Evolutionary conservation across 2,797 vertebrate species (phyloP).

Genomic region (Xiphophorus birchmanni): DNA sequence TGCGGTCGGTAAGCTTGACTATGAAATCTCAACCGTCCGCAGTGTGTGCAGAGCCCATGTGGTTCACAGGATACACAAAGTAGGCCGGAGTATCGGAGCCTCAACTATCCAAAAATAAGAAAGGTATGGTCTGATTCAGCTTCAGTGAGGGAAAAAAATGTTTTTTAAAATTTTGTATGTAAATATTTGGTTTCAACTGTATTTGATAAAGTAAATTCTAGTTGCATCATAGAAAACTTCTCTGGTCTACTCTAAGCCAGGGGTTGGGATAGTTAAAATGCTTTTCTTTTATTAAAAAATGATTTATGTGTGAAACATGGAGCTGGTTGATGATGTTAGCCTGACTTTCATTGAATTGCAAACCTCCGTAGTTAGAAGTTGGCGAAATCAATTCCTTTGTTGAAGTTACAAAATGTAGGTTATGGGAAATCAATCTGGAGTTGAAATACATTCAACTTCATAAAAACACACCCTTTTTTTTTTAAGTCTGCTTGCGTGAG

Average conservation of each 20-base stretch:
- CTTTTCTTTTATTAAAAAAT: neutral
- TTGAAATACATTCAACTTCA: neutral
- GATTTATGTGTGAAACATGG: neutral
- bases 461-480: neutral
- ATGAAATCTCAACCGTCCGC: no score
- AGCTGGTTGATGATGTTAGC: neutral
- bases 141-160: no score
- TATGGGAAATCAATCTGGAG: neutral
- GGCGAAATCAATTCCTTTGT: neutral
- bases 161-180: no score
- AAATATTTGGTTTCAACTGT: neutral
- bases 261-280: neutral
- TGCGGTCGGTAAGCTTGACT: no score
- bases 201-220: neutral
- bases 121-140: neutral
- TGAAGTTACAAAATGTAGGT: neutral
- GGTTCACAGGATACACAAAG: no score
- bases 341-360: neutral
- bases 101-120: neutral
- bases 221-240: neutral
- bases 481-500: neutral
- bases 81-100: no score
- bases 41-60: no score
- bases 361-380: neutral
- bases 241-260: neutral